Conservation (phyloP, 2,888 invertebrate species). For the Idaea biselata region DNA sequence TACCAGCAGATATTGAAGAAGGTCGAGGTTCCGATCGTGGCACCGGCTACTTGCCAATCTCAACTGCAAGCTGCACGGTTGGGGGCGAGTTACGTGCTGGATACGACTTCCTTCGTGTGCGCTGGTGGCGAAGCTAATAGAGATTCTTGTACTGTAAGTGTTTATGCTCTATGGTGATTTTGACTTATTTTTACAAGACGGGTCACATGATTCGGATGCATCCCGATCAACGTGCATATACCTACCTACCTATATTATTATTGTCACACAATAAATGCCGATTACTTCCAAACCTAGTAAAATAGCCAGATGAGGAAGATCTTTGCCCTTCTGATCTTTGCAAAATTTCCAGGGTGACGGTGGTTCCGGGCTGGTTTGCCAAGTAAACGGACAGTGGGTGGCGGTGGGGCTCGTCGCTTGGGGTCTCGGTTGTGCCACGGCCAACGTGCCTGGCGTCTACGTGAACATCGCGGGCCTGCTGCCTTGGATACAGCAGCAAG, state of each 20-base stretch:
- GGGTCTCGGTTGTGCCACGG: slow-evolving; percentile 87
- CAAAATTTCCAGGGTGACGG: slow-evolving; percentile 83
- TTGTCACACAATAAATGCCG: not conserved
- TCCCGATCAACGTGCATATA: too few relatives aligned
- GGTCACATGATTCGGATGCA: not conserved
- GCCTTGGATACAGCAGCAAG: slow-evolving; percentile 83
- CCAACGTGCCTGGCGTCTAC: slow-evolving; percentile 88
- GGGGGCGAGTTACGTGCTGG: slow-evolving; percentile 82
- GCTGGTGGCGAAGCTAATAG: slow-evolving; percentile 89
- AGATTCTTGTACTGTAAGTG: slow-evolving; percentile 88
- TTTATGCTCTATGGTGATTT: not conserved
- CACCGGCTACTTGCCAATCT: slow-evolving; percentile 83
- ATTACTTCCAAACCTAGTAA: not conserved
- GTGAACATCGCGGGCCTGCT: slow-evolving; percentile 85
- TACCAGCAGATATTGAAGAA: slow-evolving; percentile 86
- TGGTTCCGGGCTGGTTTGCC: slow-evolving; percentile 86
- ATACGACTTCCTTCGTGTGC: slow-evolving; percentile 86
- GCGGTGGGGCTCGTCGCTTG: slow-evolving; percentile 86
- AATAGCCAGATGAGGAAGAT: not conserved
- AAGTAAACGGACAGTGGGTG: slow-evolving; percentile 77
- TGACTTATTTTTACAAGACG: not conserved
- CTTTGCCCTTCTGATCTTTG: not conserved
- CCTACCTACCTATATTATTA: too few relatives aligned
- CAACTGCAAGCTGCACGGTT: slow-evolving; percentile 84
- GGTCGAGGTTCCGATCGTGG: slow-evolving; percentile 87